These are phyloP conservation scores for Lophius piscatorius DNA, from an alignment of 2,113 vertebrate genomes.

Conservation along the genomic window DNA sequence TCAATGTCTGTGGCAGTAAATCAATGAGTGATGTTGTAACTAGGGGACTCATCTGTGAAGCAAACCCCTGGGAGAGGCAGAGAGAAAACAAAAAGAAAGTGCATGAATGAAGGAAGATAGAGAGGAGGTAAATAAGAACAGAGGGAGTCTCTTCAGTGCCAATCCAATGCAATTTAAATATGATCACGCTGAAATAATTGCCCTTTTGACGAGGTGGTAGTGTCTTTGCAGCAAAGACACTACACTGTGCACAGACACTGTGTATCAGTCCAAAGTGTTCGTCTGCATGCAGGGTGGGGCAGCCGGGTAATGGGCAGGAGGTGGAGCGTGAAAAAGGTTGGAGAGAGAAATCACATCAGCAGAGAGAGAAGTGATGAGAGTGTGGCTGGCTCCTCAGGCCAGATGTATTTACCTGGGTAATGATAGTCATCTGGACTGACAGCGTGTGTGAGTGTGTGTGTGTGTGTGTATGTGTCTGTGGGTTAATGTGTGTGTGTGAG, in stretches of 20 bases:
- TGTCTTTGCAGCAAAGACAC: slow-evolving; percentile 32
- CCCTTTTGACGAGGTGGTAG: slow-evolving; percentile 61
- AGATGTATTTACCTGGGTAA: slow-evolving; percentile 79
- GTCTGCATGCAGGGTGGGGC: slow-evolving; percentile 40
- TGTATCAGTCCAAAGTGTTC: slow-evolving; percentile 46
- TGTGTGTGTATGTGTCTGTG: slow-evolving; percentile 32
- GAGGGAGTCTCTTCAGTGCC: neutral
- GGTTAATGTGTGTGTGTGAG: slow-evolving; percentile 41
- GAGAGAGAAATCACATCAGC: slow-evolving; percentile 70
- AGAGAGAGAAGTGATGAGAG: slow-evolving; percentile 60
- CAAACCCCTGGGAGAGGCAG: slow-evolving; percentile 44
- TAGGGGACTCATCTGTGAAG: slow-evolving; percentile 69
- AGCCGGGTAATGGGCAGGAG: slow-evolving; percentile 54
- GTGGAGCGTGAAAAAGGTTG: slow-evolving; percentile 73
- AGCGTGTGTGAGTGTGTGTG: slow-evolving; percentile 59
- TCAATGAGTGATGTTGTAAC: slow-evolving; percentile 78
- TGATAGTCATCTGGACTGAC: slow-evolving; percentile 76
- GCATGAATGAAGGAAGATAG: slow-evolving; percentile 20
- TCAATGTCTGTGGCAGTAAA: slow-evolving; percentile 76
- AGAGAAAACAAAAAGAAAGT: slow-evolving; percentile 12
- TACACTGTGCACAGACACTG: slow-evolving; percentile 13
- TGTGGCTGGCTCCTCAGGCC: slow-evolving; percentile 67
- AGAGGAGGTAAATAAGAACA: slow-evolving; percentile 1
- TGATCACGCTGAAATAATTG: slow-evolving; percentile 62
- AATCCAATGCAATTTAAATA: slow-evolving; percentile 49